A percentile compares a stretch with the other conserved stretches of the same genome.
Evolutionary conservation across 2,888 invertebrate genomes (phyloP).

Genomic region (Chelonus formosanus): DNA sequence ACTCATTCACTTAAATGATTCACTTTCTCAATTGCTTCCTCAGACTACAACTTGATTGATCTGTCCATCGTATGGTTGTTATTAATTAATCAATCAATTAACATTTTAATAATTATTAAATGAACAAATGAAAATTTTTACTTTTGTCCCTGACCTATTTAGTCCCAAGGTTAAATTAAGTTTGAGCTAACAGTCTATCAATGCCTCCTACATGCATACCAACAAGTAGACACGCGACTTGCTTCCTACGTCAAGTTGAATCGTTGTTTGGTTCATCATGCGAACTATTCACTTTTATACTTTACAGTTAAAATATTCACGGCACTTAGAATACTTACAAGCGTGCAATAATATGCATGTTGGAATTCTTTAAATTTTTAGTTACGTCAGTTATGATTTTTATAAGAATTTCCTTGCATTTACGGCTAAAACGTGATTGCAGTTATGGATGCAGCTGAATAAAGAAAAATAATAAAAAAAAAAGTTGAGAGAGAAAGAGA

Average conservation of each 20-base stretch:
- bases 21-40: no score
- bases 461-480: background rate
- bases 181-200: slow-evolving; percentile 3
- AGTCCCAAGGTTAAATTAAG: slow-evolving; percentile 1
- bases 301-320: background rate
- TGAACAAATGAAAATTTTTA: background rate
- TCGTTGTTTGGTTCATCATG: slow-evolving; percentile 10
- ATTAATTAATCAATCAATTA: background rate
- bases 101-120: background rate
- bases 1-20: no score
- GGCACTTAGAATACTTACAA: background rate
- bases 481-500: background rate
- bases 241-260: slow-evolving; percentile 17
- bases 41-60: no score
- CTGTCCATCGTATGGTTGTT: no score
- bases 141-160: slow-evolving; percentile 1
- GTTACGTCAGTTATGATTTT: slow-evolving; percentile 5
- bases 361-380: background rate
- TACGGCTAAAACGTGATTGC: slow-evolving; percentile 6
- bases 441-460: slow-evolving; percentile 7
- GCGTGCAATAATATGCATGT: background rate
- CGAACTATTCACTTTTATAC: background rate
- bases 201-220: slow-evolving; percentile 22
- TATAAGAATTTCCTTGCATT: slow-evolving; percentile 1
- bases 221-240: slow-evolving; percentile 27